Base-by-base conservation (phyloP, 2,888 invertebrate genomes). In the Meteorus colon region DNA sequence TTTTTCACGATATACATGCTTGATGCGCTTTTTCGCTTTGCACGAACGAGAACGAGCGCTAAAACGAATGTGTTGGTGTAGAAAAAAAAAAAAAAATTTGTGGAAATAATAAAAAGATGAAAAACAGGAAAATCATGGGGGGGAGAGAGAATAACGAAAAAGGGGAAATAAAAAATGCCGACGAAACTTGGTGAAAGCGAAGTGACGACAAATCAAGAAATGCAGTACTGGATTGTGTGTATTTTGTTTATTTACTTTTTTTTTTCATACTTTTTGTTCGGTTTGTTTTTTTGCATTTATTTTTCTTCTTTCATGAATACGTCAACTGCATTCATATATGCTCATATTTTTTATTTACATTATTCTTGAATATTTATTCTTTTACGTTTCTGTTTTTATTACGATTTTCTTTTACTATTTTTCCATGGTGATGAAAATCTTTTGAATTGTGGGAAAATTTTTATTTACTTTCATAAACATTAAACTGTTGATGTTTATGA, bases 1-100 rank as follows among this genome's bases (percentile, higher is more conserved):
- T 73, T 73, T 73, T 73, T 73, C 59, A 73, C 66, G 34, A 73
- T 73, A 66, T 65, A 65, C 41, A 71, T 66, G 66, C 37, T 73
- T 73, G 66, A 73, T 73, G 66, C 37, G 55, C 63, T 66, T 66
- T 59, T 69, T 69, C 59, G 48, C 19, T 69, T 69, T 69, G n/a
- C 55, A 55, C 48, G 29, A 29, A 55, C n/a, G 51, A 29, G 6
- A 51, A 69, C 55, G 55, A 19, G 19, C 19, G 19, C 19, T 51
- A 55, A n/a, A 31, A 37, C 24, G 59, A 69, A 69, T 69, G 59
- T 19, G 48, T 19, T 16, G 51, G 19, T 10, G 31, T n/a, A 34
- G 19, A 51, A 0, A 8, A 16, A 55, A 59, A 16, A 55, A 59
- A 69, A 69, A 29, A 59, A 31, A 69, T 31, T 29, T n/a, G 19